Conservation (phyloP, 2,888 invertebrate genomes). For the Eristalinus aeneus region DNA sequence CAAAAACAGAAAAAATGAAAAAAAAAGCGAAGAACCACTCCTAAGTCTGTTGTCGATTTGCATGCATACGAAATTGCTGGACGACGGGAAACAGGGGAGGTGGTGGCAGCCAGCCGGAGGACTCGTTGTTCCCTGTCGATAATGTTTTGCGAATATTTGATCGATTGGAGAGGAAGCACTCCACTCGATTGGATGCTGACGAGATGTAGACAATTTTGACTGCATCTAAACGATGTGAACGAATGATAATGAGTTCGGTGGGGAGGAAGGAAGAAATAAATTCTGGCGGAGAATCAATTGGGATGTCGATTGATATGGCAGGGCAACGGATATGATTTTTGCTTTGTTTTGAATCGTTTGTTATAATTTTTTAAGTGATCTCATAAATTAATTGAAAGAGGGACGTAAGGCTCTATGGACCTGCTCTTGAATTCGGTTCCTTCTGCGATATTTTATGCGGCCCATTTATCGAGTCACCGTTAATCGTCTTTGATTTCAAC, state of each 20-base stretch:
- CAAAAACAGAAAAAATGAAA: not conserved
- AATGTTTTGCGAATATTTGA: not conserved
- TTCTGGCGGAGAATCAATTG: not conserved
- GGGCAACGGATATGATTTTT: no score
- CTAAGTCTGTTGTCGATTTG: not conserved
- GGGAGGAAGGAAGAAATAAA: not conserved
- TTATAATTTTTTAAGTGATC: no score
- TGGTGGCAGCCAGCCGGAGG: not conserved
- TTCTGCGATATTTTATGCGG: no score
- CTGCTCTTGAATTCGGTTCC: no score
- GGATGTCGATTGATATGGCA: not conserved
- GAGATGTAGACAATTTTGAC: not conserved
- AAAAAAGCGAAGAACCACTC: not conserved
- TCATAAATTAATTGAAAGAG: no score
- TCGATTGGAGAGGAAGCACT: not conserved
- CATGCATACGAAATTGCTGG: constrained; percentile 2
- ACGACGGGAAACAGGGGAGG: not conserved
- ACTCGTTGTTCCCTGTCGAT: not conserved
- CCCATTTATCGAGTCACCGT: no score
- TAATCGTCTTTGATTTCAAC: no score
- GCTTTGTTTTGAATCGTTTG: no score
- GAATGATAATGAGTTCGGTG: not conserved
- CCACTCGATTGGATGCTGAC: not conserved
- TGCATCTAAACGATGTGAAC: not conserved
- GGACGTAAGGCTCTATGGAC: no score